These are phyloP conservation scores for Neosilurus mollespiculum DNA, from an alignment of 2,797 vertebrate genomes.

Conservation along the genomic window DNA sequence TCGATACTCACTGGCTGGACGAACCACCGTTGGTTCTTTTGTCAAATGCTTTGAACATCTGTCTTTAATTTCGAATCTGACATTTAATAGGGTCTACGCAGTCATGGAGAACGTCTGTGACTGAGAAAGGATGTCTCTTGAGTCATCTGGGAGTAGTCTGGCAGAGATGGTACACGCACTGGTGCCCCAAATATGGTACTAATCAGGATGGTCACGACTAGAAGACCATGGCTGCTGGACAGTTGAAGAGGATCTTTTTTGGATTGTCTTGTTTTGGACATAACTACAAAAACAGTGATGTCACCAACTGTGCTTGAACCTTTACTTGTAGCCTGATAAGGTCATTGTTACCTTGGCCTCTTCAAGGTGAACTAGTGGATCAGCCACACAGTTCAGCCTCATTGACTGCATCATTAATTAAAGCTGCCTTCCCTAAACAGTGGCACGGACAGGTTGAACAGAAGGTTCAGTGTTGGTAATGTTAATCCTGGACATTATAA, in stretches of 20 bases:
- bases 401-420: slow-evolving; percentile 17
- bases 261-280: slow-evolving; percentile 27
- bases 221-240: slow-evolving; percentile 36
- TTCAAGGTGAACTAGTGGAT: slow-evolving; percentile 82
- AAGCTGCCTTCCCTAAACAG: slow-evolving; percentile 35
- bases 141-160: slow-evolving; percentile 27
- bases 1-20: slow-evolving; percentile 39
- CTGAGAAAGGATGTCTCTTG: slow-evolving; percentile 20
- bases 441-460: slow-evolving; percentile 37
- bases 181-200: slow-evolving; percentile 33
- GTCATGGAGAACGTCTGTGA: slow-evolving; percentile 28
- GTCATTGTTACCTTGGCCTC: slow-evolving; percentile 79
- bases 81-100: slow-evolving; percentile 23
- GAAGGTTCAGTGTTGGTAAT: slow-evolving; percentile 32
- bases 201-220: slow-evolving; percentile 27
- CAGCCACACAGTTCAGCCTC: slow-evolving; percentile 16
- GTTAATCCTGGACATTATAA: slow-evolving; percentile 23
- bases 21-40: slow-evolving; percentile 24
- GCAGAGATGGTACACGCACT: slow-evolving; percentile 20
- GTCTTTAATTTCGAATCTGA: slow-evolving; percentile 25
- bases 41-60: slow-evolving; percentile 28
- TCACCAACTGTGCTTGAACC: slow-evolving; percentile 34
- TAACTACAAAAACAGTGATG: slow-evolving; percentile 33
- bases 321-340: slow-evolving; percentile 39
- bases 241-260: slow-evolving; percentile 41